A percentile compares a stretch with the other conserved stretches of the same genome.
phyloP scores from a whole-genome alignment of 2,797 vertebrate species.

The Lutjanus campechanus region DNA sequence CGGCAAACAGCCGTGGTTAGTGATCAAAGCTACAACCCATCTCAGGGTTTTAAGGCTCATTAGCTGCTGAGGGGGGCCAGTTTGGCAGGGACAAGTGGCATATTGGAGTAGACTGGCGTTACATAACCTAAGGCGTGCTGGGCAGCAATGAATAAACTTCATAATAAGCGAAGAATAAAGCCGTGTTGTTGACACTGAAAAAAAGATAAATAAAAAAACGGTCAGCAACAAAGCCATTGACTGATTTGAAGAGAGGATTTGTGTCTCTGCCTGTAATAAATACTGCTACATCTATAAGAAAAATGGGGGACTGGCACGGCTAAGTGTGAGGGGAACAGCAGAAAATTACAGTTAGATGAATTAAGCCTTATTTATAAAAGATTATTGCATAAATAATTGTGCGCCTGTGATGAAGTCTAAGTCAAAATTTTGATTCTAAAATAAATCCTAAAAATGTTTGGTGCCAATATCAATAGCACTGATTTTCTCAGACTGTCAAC shows the following conservation, averaged over 20 bases:
- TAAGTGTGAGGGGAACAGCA: slow-evolving; percentile 25
- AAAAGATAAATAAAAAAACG: slow-evolving; percentile 3
- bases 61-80: slow-evolving; percentile 72
- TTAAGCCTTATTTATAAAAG: slow-evolving; percentile 13
- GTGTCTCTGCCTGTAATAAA: slow-evolving; percentile 13
- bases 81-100: slow-evolving; percentile 76
- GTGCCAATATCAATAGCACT: slow-evolving; percentile 2
- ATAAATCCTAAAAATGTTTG: neutral
- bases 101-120: slow-evolving; percentile 69
- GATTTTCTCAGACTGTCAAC: slow-evolving; percentile 4
- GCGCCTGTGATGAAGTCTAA: slow-evolving; percentile 3
- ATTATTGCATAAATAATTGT: slow-evolving; percentile 19
- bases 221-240: slow-evolving; percentile 7
- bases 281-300: slow-evolving; percentile 16
- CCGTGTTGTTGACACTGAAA: slow-evolving; percentile 26
- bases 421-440: neutral
- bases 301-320: slow-evolving; percentile 22
- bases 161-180: slow-evolving; percentile 52
- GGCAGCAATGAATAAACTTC: slow-evolving; percentile 63
- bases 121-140: slow-evolving; percentile 62
- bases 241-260: slow-evolving; percentile 28
- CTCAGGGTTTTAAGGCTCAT: slow-evolving; percentile 81
- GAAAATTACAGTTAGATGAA: slow-evolving; percentile 30
- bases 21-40: slow-evolving; percentile 81
- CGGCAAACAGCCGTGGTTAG: slow-evolving; percentile 76